These are phyloP conservation scores for Lasiurus borealis DNA, from an alignment of 2,113 vertebrate genomes.

Conservation along the genomic window DNA sequence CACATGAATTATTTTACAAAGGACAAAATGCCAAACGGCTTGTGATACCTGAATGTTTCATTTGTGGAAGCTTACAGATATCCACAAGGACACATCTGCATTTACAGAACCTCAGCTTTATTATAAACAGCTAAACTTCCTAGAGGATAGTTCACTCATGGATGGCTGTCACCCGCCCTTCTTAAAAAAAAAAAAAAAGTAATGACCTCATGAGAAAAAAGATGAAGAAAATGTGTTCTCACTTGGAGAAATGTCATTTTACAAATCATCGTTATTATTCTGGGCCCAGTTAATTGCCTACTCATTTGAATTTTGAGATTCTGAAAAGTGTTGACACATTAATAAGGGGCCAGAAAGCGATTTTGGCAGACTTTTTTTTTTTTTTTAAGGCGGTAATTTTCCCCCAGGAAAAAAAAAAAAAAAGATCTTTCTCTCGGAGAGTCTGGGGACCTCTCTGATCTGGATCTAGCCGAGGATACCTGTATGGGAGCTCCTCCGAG, in stretches of 20 bases:
- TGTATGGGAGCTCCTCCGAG: conserved; percentile 78
- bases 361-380: neutral
- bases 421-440: conserved; percentile 47
- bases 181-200: neutral
- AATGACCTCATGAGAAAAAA: conserved; percentile 61
- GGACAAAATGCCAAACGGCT: conserved; percentile 31
- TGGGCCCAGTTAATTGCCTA: conserved; percentile 46
- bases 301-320: conserved; percentile 62
- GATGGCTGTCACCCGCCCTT: conserved; percentile 45
- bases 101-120: conserved; percentile 64
- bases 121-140: conserved; percentile 79
- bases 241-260: neutral
- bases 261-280: conserved; percentile 13
- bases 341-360: conserved; percentile 71
- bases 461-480: conserved; percentile 62
- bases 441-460: conserved; percentile 30
- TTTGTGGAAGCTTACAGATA: conserved; percentile 27
- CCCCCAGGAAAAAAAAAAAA: neutral
- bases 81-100: neutral
- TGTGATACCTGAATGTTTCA: conserved; percentile 39
- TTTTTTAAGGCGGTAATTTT: conserved; percentile 54
- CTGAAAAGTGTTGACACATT: conserved; percentile 45
- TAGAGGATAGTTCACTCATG: neutral
- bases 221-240: conserved; percentile 39
- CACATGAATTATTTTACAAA: conserved; percentile 44